A percentile compares a stretch with the other conserved stretches of the same genome.
phyloP scores from a whole-genome alignment of 2,888 invertebrate genomes.

The Campopleginae sp. region DNA sequence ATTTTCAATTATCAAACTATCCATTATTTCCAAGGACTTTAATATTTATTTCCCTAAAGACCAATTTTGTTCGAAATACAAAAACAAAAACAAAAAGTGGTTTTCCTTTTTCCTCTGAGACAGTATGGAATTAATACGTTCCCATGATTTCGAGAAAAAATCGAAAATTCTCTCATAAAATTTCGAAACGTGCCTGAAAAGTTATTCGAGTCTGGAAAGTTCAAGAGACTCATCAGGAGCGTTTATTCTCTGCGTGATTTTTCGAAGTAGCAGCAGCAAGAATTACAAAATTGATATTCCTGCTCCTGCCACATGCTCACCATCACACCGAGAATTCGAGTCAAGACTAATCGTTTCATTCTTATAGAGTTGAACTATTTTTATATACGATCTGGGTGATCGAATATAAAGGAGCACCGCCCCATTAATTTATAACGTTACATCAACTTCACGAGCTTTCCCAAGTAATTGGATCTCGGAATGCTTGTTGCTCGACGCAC shows the following conservation, averaged over 20 bases:
- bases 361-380: neutral
- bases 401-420: neutral
- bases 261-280: neutral
- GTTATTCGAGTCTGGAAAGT: too few species aligned
- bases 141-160: too few species aligned
- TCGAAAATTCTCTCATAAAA: too few species aligned
- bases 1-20: neutral
- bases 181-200: too few species aligned
- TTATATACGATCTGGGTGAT: neutral
- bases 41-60: neutral
- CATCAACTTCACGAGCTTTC: neutral
- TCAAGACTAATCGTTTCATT: neutral
- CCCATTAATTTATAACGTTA: neutral
- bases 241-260: neutral
- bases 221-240: neutral
- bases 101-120: too few species aligned
- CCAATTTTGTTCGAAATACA: too few species aligned
- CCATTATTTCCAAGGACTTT: neutral
- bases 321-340: neutral
- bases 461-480: neutral
- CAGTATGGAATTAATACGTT: too few species aligned
- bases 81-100: too few species aligned
- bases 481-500: neutral
- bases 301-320: neutral
- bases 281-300: neutral